A percentile compares a stretch with the other conserved stretches of the same genome.
These are phyloP conservation scores for Sebastiscus albofasciatus DNA, from an alignment of 2,797 vertebrate genomes.

Conservation along the genomic window DNA sequence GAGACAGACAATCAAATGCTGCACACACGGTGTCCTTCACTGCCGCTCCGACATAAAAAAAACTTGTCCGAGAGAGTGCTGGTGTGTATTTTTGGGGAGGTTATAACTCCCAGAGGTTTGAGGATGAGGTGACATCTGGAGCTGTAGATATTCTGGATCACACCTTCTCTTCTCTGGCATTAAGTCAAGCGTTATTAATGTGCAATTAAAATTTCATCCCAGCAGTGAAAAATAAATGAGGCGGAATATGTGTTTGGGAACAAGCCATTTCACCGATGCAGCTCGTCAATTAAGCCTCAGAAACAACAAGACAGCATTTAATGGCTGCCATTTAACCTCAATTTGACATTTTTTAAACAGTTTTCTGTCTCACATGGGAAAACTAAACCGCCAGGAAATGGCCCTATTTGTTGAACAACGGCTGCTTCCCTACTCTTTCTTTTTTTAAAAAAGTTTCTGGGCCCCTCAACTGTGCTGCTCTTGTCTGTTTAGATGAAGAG, in stretches of 20 bases:
- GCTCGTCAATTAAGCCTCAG: conserved; percentile 59
- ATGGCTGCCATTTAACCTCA: conserved; percentile 51
- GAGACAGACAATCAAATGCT: conserved; percentile 8
- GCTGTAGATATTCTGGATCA: conserved; percentile 65
- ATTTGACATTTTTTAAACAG: conserved; percentile 38
- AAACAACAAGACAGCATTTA: conserved; percentile 58
- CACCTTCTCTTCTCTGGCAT: conserved; percentile 67
- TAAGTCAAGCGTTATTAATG: conserved; percentile 78
- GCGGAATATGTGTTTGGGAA: conserved; percentile 66
- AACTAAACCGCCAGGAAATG: conserved; percentile 22
- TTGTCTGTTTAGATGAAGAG: not conserved
- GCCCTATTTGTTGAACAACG: conserved; percentile 39
- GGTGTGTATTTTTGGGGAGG: conserved; percentile 59
- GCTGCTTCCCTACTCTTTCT: not conserved
- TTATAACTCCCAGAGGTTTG: conserved; percentile 55
- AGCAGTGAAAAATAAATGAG: conserved; percentile 79
- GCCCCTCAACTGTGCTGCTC: not conserved
- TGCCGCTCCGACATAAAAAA: conserved; percentile 51
- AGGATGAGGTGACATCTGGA: conserved; percentile 56
- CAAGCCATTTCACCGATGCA: conserved; percentile 60
- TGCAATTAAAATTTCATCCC: conserved; percentile 80
- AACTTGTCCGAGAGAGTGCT: conserved; percentile 1
- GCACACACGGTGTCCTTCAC: conserved; percentile 33
- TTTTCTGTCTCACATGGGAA: conserved; percentile 5
- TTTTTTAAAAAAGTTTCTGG: conserved; percentile 10